phyloP scores from a whole-genome alignment of 2,888 invertebrate genomes.

The Eilema griseolum region DNA sequence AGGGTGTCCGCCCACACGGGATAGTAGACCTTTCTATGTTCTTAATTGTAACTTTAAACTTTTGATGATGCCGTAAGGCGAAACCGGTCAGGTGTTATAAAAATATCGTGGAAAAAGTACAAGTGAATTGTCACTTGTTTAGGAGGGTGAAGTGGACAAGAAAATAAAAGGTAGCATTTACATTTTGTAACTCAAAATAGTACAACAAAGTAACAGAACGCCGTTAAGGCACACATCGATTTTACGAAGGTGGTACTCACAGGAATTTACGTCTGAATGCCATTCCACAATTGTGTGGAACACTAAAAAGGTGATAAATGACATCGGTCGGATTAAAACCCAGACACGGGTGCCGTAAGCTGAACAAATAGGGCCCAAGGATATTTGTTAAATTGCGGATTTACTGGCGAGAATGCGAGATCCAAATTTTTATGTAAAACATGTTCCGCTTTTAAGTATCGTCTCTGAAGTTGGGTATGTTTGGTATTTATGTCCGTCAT shows the following conservation, averaged over 20 bases:
- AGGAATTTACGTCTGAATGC: neutral
- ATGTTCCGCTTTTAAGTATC: neutral
- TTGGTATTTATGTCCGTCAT: neutral
- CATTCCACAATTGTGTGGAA: slow-evolving; percentile 31
- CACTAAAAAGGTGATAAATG: slow-evolving; percentile 55
- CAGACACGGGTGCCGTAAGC: slow-evolving; percentile 48
- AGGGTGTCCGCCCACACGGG: no score
- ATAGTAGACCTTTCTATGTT: no score
- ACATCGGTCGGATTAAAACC: slow-evolving; percentile 41
- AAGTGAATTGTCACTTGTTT: no score
- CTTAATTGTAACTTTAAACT: no score
- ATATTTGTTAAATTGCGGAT: slow-evolving; percentile 47
- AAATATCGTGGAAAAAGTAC: no score
- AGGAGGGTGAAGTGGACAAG: no score
- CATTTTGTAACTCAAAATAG: neutral
- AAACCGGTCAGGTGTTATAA: no score
- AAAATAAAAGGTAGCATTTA: neutral
- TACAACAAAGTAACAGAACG: neutral
- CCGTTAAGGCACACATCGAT: neutral
- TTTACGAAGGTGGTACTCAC: neutral
- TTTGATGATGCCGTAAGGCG: no score
- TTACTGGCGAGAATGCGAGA: slow-evolving; percentile 12
- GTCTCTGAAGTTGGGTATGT: neutral
- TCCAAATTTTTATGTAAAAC: slow-evolving; percentile 4
- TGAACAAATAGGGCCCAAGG: slow-evolving; percentile 46